phyloP scores from a whole-genome alignment of 2,888 invertebrate species.

The Heterodera filipjevi region DNA sequence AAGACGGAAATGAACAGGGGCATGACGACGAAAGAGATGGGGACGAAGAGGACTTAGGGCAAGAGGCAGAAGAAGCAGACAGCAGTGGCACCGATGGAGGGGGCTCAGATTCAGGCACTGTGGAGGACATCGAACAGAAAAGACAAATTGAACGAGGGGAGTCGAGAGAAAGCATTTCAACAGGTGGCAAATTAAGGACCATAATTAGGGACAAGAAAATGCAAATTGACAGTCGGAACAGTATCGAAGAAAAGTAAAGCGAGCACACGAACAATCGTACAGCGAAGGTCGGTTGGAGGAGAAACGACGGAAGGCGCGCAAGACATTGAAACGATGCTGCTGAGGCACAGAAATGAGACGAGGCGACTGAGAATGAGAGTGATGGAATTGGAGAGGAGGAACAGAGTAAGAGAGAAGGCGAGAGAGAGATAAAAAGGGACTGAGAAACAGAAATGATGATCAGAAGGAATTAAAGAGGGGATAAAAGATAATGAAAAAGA shows the following conservation, averaged over 20 bases:
- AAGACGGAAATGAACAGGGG: constrained; percentile 2
- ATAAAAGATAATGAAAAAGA: neutral
- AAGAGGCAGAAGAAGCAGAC: constrained; percentile 11
- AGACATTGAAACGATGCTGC: constrained; percentile 34
- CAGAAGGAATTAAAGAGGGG: too few species aligned
- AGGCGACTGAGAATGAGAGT: constrained; percentile 40
- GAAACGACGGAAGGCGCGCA: constrained; percentile 19
- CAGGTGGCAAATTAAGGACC: neutral
- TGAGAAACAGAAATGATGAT: neutral
- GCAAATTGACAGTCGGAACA: neutral
- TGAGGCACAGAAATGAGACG: constrained; percentile 46
- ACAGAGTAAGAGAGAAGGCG: constrained; percentile 30
- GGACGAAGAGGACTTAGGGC: constrained; percentile 16
- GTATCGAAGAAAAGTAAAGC: constrained; percentile 6
- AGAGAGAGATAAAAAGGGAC: neutral
- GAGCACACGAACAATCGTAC: constrained; percentile 20
- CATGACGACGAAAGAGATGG: neutral
- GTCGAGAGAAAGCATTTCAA: constrained; percentile 5
- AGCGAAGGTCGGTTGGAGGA: neutral
- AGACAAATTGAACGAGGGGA: neutral
- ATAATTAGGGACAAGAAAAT: neutral
- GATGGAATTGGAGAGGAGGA: constrained; percentile 39
- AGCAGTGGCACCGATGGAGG: constrained; percentile 23
- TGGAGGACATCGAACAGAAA: constrained; percentile 41
- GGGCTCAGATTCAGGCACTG: constrained; percentile 43